Percentiles rank a stretch among this genome's conserved stretches.
Conservation (phyloP, 2,888 invertebrate genomes). For the Leptopterna dolabrata region DNA sequence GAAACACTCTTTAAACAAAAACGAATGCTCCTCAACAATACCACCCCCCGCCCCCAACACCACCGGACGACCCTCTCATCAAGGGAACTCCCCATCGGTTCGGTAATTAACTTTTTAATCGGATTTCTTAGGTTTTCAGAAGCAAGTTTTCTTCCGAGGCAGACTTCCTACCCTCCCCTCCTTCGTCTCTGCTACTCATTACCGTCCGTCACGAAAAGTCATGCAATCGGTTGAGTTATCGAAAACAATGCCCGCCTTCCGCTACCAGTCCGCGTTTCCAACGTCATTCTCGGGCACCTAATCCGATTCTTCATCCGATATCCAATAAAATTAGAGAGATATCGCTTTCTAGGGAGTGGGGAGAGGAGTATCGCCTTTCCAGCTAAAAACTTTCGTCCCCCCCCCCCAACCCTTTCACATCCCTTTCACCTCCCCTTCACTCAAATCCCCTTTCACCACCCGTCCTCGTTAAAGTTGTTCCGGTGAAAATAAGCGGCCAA, state of each 20-base stretch:
- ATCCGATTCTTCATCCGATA: neutral
- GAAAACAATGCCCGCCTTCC: neutral
- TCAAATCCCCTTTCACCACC: neutral
- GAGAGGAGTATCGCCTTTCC: neutral
- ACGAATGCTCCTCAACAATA: no score
- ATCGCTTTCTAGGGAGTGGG: neutral
- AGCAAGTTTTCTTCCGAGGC: neutral
- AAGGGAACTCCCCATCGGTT: neutral
- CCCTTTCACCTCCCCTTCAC: neutral
- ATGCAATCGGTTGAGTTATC: neutral
- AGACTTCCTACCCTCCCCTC: neutral
- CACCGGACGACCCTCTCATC: no score
- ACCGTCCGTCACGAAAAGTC: neutral
- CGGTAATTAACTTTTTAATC: constrained; percentile 6
- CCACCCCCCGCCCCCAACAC: no score
- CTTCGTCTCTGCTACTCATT: neutral
- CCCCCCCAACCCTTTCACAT: neutral
- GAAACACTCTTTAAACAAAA: no score
- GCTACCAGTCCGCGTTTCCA: neutral
- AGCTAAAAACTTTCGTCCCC: neutral
- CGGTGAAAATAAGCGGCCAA: neutral
- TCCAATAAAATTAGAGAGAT: constrained; percentile 8
- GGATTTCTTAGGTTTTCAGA: neutral
- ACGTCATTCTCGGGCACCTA: neutral
- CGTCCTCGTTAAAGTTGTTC: neutral